Evolutionary conservation across 2,797 vertebrate genomes (phyloP).

Genomic region (Dipus sagitta): DNA sequence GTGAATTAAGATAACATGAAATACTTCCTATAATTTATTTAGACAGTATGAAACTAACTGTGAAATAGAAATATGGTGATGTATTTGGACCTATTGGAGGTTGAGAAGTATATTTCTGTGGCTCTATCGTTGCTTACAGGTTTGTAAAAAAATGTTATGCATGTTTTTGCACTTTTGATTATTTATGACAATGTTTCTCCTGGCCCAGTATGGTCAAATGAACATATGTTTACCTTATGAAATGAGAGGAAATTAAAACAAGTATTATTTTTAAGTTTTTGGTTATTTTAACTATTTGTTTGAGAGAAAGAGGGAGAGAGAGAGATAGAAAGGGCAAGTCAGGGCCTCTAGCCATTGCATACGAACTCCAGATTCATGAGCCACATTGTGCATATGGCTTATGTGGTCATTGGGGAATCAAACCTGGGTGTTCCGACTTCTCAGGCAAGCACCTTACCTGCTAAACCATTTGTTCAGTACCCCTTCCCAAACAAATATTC

Average conservation of each 20-base stretch:
- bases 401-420: too few relatives aligned
- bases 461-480: too few relatives aligned
- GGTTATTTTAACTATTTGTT: too few relatives aligned
- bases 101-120: background rate
- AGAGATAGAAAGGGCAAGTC: too few relatives aligned
- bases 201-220: background rate
- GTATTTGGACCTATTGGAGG: background rate
- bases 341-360: too few relatives aligned
- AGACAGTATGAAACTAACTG: background rate
- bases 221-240: background rate
- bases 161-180: background rate
- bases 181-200: background rate
- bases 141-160: background rate
- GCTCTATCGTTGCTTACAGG: background rate
- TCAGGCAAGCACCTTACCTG: too few relatives aligned
- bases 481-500: background rate
- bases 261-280: too few relatives aligned
- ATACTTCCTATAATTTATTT: background rate
- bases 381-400: background rate
- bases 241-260: background rate
- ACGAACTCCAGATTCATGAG: too few relatives aligned
- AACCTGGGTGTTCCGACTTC: too few relatives aligned
- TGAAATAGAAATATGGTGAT: background rate
- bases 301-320: too few relatives aligned
- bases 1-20: background rate